Percentiles rank a stretch among this genome's conserved stretches.
These are phyloP conservation scores for Menidia beryllina DNA, from an alignment of 2,113 vertebrate species.

Conservation along the genomic window DNA sequence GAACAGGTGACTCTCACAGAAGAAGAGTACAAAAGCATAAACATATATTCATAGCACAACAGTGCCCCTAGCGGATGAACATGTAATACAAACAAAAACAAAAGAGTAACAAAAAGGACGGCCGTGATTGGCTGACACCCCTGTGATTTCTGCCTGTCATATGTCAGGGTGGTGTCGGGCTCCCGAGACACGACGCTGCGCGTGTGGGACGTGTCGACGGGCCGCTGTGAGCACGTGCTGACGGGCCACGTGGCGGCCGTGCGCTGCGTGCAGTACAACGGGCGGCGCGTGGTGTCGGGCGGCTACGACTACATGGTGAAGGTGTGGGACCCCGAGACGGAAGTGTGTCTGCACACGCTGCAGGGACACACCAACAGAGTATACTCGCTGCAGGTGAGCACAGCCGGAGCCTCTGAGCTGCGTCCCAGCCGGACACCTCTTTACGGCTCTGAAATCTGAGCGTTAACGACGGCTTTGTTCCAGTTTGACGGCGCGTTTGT, in stretches of 20 bases:
- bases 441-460: not conserved
- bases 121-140: slow-evolving; percentile 14
- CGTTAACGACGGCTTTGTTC: not conserved
- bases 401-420: not conserved
- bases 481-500: slow-evolving; percentile 96
- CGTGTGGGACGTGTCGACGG: slow-evolving; percentile 94
- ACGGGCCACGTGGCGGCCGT: slow-evolving; percentile 96
- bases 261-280: slow-evolving; percentile 96
- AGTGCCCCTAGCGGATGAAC: too few species aligned
- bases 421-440: too few species aligned
- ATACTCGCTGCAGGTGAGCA: slow-evolving; percentile 92
- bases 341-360: slow-evolving; percentile 96
- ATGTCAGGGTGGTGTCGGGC: slow-evolving; percentile 92
- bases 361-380: slow-evolving; percentile 98
- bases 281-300: slow-evolving; percentile 94
- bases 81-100: too few species aligned
- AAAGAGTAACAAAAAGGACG: too few species aligned
- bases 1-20: too few species aligned
- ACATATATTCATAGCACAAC: too few species aligned
- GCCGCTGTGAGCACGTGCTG: slow-evolving; percentile 94
- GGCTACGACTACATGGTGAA: slow-evolving; percentile 99
- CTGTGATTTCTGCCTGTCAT: not conserved
- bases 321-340: slow-evolving; percentile 97
- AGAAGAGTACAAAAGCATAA: too few species aligned
- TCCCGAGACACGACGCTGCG: slow-evolving; percentile 95